Evolutionary conservation across 2,888 invertebrate genomes (phyloP).

Genomic region (Mongoloraphidia duomilia): DNA sequence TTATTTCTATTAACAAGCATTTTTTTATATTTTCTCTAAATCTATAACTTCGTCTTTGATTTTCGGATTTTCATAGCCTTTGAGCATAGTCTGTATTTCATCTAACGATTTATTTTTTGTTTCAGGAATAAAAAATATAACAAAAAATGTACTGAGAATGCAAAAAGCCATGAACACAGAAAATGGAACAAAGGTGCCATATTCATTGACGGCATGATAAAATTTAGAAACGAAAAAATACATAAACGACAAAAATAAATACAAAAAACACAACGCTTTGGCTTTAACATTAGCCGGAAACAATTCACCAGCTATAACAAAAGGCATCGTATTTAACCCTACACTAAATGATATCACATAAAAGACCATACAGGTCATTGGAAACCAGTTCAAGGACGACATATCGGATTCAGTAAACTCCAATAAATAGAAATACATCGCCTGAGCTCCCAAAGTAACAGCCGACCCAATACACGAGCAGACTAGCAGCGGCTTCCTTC

Average conservation of each 20-base stretch:
- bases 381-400: slow-evolving; percentile 19
- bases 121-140: slow-evolving; percentile 26
- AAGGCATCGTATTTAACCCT: slow-evolving; percentile 28
- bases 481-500: slow-evolving; percentile 41
- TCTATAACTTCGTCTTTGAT: too few relatives aligned
- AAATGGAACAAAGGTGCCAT: slow-evolving; percentile 26
- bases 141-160: slow-evolving; percentile 25
- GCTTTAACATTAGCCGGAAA: slow-evolving; percentile 31
- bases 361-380: slow-evolving; percentile 2
- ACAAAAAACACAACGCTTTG: slow-evolving; percentile 26
- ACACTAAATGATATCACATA: slow-evolving; percentile 9
- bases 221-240: slow-evolving; percentile 29
- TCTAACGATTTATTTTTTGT: slow-evolving; percentile 29
- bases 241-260: slow-evolving; percentile 25
- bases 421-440: slow-evolving; percentile 21
- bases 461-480: slow-evolving; percentile 36
- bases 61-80: slow-evolving; percentile 12
- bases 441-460: slow-evolving; percentile 18
- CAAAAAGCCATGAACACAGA: slow-evolving; percentile 25
- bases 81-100: slow-evolving; percentile 28
- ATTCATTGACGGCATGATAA: slow-evolving; percentile 25
- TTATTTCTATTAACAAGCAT: too few relatives aligned
- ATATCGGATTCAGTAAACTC: slow-evolving; percentile 17
- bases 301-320: slow-evolving; percentile 30
- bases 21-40: too few relatives aligned